Evolutionary conservation across 2,797 vertebrate species (phyloP).

Genomic region (Macrochelys suwanniensis): DNA sequence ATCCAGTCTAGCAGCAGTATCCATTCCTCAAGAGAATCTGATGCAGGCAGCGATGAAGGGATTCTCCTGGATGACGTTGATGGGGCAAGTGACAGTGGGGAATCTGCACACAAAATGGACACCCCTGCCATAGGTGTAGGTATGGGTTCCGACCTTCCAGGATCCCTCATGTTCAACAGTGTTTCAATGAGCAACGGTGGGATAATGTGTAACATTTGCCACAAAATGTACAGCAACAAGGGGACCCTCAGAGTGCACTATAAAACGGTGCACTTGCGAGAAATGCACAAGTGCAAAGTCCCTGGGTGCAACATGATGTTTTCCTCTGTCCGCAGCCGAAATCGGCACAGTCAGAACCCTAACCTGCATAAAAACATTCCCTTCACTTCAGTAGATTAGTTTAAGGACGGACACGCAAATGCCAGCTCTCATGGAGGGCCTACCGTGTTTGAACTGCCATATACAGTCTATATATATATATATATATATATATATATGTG

Average conservation of each 20-base stretch:
- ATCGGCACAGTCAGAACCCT: constrained; percentile 98
- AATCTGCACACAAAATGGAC: constrained; percentile 86
- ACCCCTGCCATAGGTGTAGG: constrained; percentile 81
- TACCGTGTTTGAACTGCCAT: constrained; percentile 82
- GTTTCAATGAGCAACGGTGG: constrained; percentile 89
- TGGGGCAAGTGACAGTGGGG: constrained; percentile 93
- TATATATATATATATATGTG: constrained; percentile 40
- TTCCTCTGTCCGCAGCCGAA: constrained; percentile 96
- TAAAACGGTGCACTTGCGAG: constrained; percentile 97
- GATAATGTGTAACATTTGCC: constrained; percentile 98
- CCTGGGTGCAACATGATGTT: constrained; percentile 99
- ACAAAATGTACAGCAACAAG: constrained; percentile 99
- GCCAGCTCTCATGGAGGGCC: constrained; percentile 82
- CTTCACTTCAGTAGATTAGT: constrained; percentile 93
- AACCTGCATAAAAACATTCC: constrained; percentile 98
- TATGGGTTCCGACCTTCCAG: constrained; percentile 81
- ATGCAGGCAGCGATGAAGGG: constrained; percentile 96
- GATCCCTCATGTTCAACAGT: constrained; percentile 89
- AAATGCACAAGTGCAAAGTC: constrained; percentile 99
- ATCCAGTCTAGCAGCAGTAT: constrained; percentile 96
- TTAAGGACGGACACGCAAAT: constrained; percentile 79
- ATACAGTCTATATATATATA: constrained; percentile 77
- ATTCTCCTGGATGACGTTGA: constrained; percentile 96
- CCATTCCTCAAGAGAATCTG: constrained; percentile 96
- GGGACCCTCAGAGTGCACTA: constrained; percentile 98